A percentile compares a stretch with the other conserved stretches of the same genome.
These are phyloP conservation scores for Agrypnus murinus DNA, from an alignment of 2,888 invertebrate genomes.

Conservation along the genomic window DNA sequence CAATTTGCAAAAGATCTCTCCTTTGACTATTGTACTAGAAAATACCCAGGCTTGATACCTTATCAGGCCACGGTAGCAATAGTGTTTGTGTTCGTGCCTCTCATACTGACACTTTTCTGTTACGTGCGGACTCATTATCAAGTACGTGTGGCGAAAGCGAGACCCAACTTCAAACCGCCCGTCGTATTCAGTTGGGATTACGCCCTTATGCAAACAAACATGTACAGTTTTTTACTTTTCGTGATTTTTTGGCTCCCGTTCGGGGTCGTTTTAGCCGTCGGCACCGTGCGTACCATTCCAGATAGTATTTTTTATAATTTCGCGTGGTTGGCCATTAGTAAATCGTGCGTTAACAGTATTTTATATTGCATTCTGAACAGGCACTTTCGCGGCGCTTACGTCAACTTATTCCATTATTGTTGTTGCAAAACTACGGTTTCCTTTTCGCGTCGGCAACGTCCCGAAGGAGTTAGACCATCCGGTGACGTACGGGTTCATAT, in stretches of 20 bases:
- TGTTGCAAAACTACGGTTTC: constrained; percentile 86
- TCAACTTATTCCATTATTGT: constrained; percentile 85
- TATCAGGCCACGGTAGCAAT: constrained; percentile 76
- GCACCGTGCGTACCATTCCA: constrained; percentile 71
- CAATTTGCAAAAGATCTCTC: constrained; percentile 78
- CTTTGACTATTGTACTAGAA: constrained; percentile 80
- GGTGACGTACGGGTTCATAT: constrained; percentile 84
- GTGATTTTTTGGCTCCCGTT: constrained; percentile 82
- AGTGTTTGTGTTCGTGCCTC: constrained; percentile 77
- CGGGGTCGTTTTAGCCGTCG: constrained; percentile 75
- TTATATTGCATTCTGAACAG: constrained; percentile 79
- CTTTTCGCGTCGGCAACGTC: constrained; percentile 77
- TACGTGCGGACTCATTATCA: constrained; percentile 73
- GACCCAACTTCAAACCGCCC: constrained; percentile 78
- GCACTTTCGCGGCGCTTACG: constrained; percentile 82
- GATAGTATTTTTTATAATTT: constrained; percentile 78
- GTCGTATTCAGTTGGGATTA: constrained; percentile 78
- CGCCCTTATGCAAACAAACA: constrained; percentile 77
- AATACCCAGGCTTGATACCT: constrained; percentile 73
- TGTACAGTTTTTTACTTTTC: constrained; percentile 78
- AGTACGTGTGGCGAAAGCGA: constrained; percentile 73
- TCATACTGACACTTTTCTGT: constrained; percentile 73
- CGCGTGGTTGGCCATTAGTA: constrained; percentile 81
- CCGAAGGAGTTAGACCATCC: constrained; percentile 70
- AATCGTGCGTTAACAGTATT: constrained; percentile 80